Evolutionary conservation across 37 sponge, comb jelly and placozoan genomes (phyloP).

Genomic region (Chondrosia reniformis): DNA sequence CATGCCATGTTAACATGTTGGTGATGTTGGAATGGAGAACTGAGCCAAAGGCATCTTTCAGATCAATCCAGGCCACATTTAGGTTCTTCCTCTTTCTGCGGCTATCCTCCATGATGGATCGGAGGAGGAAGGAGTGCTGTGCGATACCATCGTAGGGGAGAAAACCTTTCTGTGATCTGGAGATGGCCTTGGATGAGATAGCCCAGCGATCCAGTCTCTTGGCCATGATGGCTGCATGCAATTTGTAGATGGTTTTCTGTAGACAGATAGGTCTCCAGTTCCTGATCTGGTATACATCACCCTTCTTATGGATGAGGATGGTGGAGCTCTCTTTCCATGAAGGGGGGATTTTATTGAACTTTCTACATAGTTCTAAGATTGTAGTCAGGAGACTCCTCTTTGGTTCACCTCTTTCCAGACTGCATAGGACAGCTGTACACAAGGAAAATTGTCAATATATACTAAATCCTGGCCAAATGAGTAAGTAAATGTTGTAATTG

Average conservation of each 20-base stretch:
- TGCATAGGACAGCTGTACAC: constrained; percentile 18
- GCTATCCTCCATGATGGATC: constrained; percentile 17
- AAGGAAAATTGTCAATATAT: not conserved
- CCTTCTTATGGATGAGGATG: constrained; percentile 48
- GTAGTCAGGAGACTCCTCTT: not conserved
- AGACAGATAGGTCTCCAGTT: constrained; percentile 58
- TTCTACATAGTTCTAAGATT: constrained; percentile 21
- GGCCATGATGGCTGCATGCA: constrained; percentile 39
- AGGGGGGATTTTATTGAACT: not conserved
- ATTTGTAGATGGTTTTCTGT: constrained; percentile 45
- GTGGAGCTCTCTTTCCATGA: constrained; percentile 38
- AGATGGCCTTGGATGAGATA: constrained; percentile 2
- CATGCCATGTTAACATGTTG: constrained; percentile 17
- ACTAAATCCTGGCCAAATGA: constrained; percentile 55
- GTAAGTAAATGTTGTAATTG: too few species aligned
- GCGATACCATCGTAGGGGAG: constrained; percentile 39
- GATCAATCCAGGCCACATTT: constrained; percentile 36
- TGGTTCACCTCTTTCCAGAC: not conserved
- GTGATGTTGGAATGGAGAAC: constrained; percentile 22
- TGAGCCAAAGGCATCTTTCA: constrained; percentile 45
- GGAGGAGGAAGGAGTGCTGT: constrained; percentile 36
- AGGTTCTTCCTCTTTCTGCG: constrained; percentile 23
- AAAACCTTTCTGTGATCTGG: constrained; percentile 26
- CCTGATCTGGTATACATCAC: not conserved
- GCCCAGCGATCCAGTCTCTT: constrained; percentile 35